Evolutionary conservation across 2,113 vertebrate genomes (phyloP).

Genomic region (Quiscalus mexicanus): DNA sequence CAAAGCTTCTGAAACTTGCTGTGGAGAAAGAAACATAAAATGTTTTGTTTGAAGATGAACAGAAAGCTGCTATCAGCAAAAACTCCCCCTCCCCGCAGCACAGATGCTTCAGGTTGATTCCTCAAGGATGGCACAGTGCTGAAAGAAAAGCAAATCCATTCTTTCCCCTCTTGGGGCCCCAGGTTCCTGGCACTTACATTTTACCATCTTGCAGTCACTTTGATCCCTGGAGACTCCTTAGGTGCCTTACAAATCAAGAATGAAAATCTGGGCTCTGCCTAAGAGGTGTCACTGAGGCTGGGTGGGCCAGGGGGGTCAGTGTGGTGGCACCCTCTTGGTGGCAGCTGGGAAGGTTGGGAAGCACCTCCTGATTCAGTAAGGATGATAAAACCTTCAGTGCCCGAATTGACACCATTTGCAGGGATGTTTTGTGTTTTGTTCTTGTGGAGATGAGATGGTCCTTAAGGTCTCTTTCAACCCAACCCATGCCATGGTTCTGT

Average conservation of each 20-base stretch:
- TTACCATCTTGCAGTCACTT: not conserved
- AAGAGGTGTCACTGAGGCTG: not conserved
- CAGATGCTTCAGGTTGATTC: constrained; percentile 11
- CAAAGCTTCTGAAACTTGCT: constrained; percentile 35
- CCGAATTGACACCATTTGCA: fast-evolving
- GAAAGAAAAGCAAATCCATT: constrained; percentile 12
- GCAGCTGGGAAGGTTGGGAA: not conserved
- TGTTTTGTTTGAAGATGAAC: constrained; percentile 37
- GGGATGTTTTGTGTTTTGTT: not conserved
- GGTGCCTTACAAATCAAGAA: not conserved
- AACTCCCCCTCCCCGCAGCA: not conserved
- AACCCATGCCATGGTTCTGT: not conserved
- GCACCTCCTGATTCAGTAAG: not conserved
- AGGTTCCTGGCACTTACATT: not conserved
- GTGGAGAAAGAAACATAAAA: not conserved
- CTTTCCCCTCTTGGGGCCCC: not conserved
- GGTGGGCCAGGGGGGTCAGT: not conserved
- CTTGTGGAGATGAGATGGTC: not conserved
- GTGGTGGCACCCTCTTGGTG: not conserved
- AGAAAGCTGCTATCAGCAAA: constrained; percentile 24
- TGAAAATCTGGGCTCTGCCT: not conserved
- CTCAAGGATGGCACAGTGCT: not conserved
- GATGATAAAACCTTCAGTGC: not conserved
- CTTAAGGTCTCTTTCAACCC: not conserved
- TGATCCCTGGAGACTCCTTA: not conserved